Base-by-base conservation (phyloP, 2,888 invertebrate genomes). In the Chrysolina haemoptera region DNA sequence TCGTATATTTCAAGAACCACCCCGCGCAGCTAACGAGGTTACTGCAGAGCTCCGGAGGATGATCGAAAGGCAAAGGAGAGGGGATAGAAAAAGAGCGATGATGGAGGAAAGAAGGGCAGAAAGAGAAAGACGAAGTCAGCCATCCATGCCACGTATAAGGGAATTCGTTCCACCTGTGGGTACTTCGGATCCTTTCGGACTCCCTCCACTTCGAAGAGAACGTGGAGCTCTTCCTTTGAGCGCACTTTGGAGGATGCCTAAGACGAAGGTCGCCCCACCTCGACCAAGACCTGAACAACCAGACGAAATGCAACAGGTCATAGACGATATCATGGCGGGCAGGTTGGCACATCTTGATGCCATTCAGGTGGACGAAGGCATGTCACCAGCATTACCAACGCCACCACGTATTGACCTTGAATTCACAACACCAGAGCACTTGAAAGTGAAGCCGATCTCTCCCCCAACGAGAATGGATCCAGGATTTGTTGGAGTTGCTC, bases 91-190 rank as follows among this genome's bases (percentile, higher is more conserved):
- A 46, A 46, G 14, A 46, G 12, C 1, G 1, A 0, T 35, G 8
- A 3, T 35, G 35, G 35, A 4, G 3, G 35, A 35, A 35, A 35
- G 46, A 14, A 10, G 46, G 2, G 14, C 8, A 14, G 46, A 46
- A 46, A 46, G 46, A 1, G 59, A 35, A 59, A 59, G 53, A 5
- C 53, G 53, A 53, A 10, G 53, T 12, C 10, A 12, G 18, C 59
- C 59, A 8, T 27, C 59, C n/a, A 59, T 59, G 59, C 59, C 59
- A 27, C 14, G n/a, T n/a, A 59, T 59, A 59, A 14, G n/a, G 10
- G 59, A 59, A 12, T 59, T 35, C 22, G 35, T 35, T 35, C 35
- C 59, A 20, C 53, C 53, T 53, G 53, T 53, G 1, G 27, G 1
- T 20, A 20, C 53, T 20, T 11, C 14, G 59, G 18, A n/a, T 35